These are phyloP conservation scores for Steatornis caripensis DNA, from an alignment of 2,113 vertebrate genomes.

Conservation along the genomic window DNA sequence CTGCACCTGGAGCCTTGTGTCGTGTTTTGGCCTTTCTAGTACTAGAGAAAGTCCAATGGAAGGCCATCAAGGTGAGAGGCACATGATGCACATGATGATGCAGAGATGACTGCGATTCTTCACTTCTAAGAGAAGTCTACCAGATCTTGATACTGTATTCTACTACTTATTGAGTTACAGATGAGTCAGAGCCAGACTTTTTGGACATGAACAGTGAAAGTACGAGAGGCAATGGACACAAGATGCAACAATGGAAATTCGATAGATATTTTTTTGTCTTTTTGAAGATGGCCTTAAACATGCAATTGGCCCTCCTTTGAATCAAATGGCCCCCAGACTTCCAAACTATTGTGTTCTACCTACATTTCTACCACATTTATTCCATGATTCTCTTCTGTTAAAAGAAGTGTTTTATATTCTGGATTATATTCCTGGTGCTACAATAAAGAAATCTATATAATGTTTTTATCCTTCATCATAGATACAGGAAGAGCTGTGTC, in stretches of 20 bases:
- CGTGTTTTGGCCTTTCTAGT: neutral
- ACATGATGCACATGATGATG: neutral
- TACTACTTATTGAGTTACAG: neutral
- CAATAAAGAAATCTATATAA: neutral
- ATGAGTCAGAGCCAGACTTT: neutral
- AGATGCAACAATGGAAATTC: neutral
- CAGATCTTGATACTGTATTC: neutral
- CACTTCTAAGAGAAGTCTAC: neutral
- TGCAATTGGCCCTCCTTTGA: neutral
- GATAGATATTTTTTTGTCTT: neutral
- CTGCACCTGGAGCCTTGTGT: neutral
- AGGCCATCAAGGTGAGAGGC: accelerated
- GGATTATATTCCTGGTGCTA: neutral
- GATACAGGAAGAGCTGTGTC: neutral
- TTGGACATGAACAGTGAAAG: neutral
- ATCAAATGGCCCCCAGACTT: neutral
- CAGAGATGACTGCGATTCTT: neutral
- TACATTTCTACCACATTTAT: neutral
- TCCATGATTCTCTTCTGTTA: neutral
- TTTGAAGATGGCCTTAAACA: neutral
- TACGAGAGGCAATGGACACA: neutral
- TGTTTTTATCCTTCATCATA: neutral
- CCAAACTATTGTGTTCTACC: neutral
- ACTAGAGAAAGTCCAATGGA: neutral
- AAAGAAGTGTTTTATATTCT: neutral